Conservation (phyloP, 2,797 vertebrate genomes). For the Danio kyathit region DNA sequence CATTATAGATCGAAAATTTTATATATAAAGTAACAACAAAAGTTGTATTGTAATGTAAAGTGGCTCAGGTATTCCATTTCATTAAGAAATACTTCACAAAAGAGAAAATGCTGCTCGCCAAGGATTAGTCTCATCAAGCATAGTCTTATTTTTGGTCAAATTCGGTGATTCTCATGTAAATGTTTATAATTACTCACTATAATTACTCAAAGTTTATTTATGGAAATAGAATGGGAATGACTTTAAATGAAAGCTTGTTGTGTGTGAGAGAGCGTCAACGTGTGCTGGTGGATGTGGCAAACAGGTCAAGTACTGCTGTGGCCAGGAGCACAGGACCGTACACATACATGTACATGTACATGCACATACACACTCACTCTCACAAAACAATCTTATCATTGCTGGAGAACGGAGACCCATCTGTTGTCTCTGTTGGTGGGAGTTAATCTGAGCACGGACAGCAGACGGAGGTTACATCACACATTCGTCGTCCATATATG, state of each 20-base stretch:
- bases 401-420: slow-evolving; percentile 75
- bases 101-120: background rate
- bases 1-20: too few relatives aligned
- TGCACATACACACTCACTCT: slow-evolving; percentile 50
- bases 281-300: background rate
- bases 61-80: background rate
- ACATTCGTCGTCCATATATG: slow-evolving; percentile 48
- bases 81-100: background rate
- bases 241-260: background rate
- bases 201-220: slow-evolving; percentile 1
- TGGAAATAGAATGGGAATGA: background rate
- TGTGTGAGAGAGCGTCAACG: background rate
- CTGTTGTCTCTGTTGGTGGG: slow-evolving; percentile 78
- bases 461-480: slow-evolving; percentile 67
- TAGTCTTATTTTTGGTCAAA: slow-evolving; percentile 11
- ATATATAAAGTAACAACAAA: background rate
- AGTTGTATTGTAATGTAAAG: background rate
- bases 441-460: slow-evolving; percentile 79
- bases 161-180: background rate
- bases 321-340: slow-evolving; percentile 10
- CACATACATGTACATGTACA: slow-evolving; percentile 20
- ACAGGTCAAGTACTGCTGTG: background rate
- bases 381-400: slow-evolving; percentile 65
- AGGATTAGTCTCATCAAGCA: background rate
- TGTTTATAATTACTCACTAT: slow-evolving; percentile 11